These are phyloP conservation scores for Etheostoma spectabile DNA, from an alignment of 2,113 vertebrate species.

Conservation along the genomic window DNA sequence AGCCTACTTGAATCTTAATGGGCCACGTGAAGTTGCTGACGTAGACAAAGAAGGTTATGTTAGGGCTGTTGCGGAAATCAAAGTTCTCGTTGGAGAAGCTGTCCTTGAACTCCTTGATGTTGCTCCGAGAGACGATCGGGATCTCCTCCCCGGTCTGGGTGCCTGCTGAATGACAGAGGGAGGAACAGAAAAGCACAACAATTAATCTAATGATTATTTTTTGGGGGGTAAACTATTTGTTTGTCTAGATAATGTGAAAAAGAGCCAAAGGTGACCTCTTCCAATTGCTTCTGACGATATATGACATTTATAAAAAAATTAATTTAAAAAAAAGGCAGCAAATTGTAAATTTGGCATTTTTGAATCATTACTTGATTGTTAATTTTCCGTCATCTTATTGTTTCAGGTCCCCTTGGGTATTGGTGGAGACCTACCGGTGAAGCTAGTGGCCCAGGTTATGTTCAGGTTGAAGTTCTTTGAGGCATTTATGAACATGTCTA, in stretches of 20 bases:
- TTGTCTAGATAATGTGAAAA: not conserved
- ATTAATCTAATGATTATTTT: too few species aligned
- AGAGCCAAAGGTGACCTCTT: not conserved
- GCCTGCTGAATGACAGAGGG: slow-evolving; percentile 85
- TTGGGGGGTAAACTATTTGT: not conserved
- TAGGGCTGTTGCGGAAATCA: slow-evolving; percentile 97
- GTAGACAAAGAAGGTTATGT: slow-evolving; percentile 98
- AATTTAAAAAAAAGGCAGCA: too few species aligned
- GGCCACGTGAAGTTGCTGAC: slow-evolving; percentile 99
- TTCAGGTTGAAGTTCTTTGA: slow-evolving; percentile 99
- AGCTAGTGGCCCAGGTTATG: slow-evolving; percentile 97
- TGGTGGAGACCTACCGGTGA: slow-evolving; percentile 86
- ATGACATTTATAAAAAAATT: not conserved
- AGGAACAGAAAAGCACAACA: too few species aligned
- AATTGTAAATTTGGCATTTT: not conserved
- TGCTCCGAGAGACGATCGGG: slow-evolving; percentile 93
- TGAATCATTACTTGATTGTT: not conserved
- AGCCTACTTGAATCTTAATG: slow-evolving; percentile 90
- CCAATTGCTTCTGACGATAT: not conserved
- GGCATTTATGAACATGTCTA: slow-evolving; percentile 99
- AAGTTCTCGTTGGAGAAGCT: slow-evolving; percentile 99
- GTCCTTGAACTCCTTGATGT: slow-evolving; percentile 97
- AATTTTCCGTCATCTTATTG: not conserved
- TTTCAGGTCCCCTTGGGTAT: not conserved
- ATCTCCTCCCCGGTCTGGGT: slow-evolving; percentile 96